Evolutionary conservation across 2,888 invertebrate genomes (phyloP), one percentile per base, ranked within the genome.

Genomic region (Xestia xanthographa): DNA sequence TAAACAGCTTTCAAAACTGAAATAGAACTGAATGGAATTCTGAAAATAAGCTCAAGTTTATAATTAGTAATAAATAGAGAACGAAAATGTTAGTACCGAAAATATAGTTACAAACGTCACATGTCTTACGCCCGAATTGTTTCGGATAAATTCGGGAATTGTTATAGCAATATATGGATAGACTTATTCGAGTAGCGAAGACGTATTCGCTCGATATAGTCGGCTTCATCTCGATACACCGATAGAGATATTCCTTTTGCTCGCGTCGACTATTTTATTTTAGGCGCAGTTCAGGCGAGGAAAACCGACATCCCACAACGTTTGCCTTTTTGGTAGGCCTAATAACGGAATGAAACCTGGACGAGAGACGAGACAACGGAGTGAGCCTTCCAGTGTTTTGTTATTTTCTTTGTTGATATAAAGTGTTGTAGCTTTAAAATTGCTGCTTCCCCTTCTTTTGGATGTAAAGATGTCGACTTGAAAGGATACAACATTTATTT

Each of bases 171-270:
- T 75, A 74, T 43, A 72, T 69, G 62, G 65, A 74, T 48, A 72
- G 58, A 81, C 48, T 81, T 70, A 67, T 81, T 73, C 77, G 43
- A 81, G 85, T 68, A 65, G 70, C 76, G 26, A n/a, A 60, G 70
- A 73, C 41, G 50, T 75, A 81, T 81, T 75, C 77, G 76, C 66
- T 74, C 78, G 75, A 71, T 79, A 77, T 41, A 75, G 84, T 84
- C 56, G 71, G 67, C 71, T 86, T 76, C 78, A 75, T 83, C 70
- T 77, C 71, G 66, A 86, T 74, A 72, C 62, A 72, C 62, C 45
- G 65, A 50, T 70, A 72, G 26, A 84, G 73, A 73, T 85, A 77
- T 78, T 73, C 43, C 66, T 77, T 86, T 79, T 70, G 58, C 67
- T 70, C 60, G 65, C 65, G n/a, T 56, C 22, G 72, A 63, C 68